Percentiles rank a stretch among this genome's conserved stretches.
phyloP scores from a whole-genome alignment of 2,888 invertebrate genomes.

The Apomyelois bistriatella region DNA sequence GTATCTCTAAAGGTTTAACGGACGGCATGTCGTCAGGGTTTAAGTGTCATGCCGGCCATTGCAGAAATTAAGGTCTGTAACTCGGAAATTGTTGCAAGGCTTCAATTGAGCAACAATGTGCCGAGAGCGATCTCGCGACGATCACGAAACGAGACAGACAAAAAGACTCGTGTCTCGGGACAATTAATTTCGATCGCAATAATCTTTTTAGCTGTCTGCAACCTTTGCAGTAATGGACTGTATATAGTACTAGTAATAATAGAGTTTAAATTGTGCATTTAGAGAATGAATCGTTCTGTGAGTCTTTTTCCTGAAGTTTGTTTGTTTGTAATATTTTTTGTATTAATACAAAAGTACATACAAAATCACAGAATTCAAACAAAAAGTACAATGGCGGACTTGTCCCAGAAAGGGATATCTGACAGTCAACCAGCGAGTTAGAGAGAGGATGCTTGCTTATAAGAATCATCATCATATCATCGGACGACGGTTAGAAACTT shows the following conservation, averaged over 20 bases:
- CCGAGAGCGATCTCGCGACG: neutral
- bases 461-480: no score
- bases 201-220: slow-evolving; percentile 3
- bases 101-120: slow-evolving; percentile 2
- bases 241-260: neutral
- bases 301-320: neutral
- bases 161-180: neutral
- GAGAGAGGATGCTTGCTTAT: no score
- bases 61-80: neutral
- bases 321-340: neutral
- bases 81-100: neutral
- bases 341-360: no score
- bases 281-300: neutral
- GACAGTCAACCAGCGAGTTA: no score
- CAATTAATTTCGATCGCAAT: neutral
- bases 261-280: neutral
- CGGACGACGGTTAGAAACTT: no score
- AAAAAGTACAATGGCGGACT: no score
- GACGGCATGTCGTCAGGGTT: neutral
- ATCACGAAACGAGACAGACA: neutral
- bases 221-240: neutral
- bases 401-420: no score
- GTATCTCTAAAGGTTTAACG: neutral
- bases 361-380: no score
- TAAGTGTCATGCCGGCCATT: neutral